Evolutionary conservation across 1,140 invertebrate species (phyloP), one percentile per base, ranked within the genome.

Genomic region (Eubasilissa regina): DNA sequence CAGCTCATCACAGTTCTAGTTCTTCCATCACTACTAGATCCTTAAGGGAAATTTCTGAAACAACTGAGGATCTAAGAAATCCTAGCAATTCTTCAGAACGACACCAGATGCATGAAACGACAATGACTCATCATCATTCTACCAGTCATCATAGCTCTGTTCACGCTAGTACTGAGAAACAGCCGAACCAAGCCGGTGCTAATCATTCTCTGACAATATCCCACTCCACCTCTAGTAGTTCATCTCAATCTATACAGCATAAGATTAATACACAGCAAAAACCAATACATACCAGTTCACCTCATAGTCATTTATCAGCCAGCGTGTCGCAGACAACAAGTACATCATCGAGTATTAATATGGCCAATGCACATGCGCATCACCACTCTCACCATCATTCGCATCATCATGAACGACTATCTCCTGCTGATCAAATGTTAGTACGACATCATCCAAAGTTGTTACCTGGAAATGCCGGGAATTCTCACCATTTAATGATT

Each of bases 401-500:
- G 17, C 90, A 91, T 80, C 88, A 88, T 78, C 89, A 89, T 51
- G 89, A 90, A 80, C 84, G 89, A 64, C 80, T 90, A 13, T 90
- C 89, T 8, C 89, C 89, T n/a, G 88, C 87, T 74, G 88, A 89
- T 81, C 87, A 88, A 15, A 90, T 90, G 87, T 82, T 90, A 47
- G 84, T 89, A 75, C 86, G 89, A 80, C 90, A 89, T 86, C 90
- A 90, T 83, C 89, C 89, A 56, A 89, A 90, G 84, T 86, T 91
- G 85, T 85, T 91, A 21, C 89, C 90, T 10, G 85, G 84, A 19
- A 87, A 84, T 82, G 84, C 87, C 83, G 90, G 90, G 53, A 93
- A 91, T 87, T 89, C 92, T 60, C 92, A 92, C 86, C 92, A 93
- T 85, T 86, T 93, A 70, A 92, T 93, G 89, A 91, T 91, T 70